Base-by-base conservation (phyloP, 2,888 invertebrate genomes). In the Cheiracanthium punctorium region DNA sequence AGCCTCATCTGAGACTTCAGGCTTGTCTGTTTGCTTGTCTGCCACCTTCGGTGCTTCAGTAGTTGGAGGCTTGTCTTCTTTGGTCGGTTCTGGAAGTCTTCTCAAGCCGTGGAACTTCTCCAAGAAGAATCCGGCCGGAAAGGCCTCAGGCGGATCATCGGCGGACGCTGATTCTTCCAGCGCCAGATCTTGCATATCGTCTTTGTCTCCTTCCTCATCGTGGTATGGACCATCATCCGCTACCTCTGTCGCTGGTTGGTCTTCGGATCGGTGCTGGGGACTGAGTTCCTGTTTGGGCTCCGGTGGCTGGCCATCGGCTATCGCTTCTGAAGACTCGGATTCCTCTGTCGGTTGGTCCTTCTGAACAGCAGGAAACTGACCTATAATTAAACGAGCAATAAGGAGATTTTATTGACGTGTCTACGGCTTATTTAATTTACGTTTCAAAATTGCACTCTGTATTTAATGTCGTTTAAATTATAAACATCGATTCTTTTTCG, bases 111-210 rank as follows among this genome's bases (percentile, higher is more conserved):
- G 76, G 52, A 87, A 81, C 4, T 67, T 28, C 1, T 81, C 32
- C 12, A 72, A 65, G 28, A 87, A 52, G 52, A 87, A 87, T 43
- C 87, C 87, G 10, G 14, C 37, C 1, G 87, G 87, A 28, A 87
- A 87, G 7, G 74, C 87, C 24, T 87, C 87, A 5, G 87, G 87
- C n/a, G 80, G 80, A 8, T 80, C 86, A 20, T 80, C 20, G n/a
- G 52, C 75, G 8, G 79, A 29, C 1, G 64, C 20, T 10, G 48
- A 29, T 24, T 85, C 84, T 12, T 85, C 84, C 10, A 74, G 33
- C 0, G 75, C 17, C 1, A 75, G 65, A 33, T 80, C 80, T 48
- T 86, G 58, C 20, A 75, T 75, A 12, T 71, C 75, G 2, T 79
- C 80, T 14, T 67, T 52, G 2, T 64, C 28, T 4, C 48, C 20